A percentile compares a stretch with the other conserved stretches of the same genome.
Evolutionary conservation across 2,888 invertebrate species (phyloP).

Genomic region (Ophonus ardosiacus): DNA sequence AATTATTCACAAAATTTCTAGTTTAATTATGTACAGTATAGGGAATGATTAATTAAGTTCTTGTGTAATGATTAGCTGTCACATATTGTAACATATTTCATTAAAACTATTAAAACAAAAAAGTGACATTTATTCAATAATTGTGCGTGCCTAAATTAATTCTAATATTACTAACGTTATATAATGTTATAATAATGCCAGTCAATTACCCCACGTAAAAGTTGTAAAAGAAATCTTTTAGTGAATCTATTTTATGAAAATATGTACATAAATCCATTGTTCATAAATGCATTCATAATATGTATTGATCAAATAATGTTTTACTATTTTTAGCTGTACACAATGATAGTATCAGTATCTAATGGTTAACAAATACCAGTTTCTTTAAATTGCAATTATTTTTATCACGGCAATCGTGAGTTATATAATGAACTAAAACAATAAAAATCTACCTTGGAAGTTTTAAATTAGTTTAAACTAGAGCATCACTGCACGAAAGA

Average conservation of each 20-base stretch:
- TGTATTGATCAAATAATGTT: conserved; percentile 26
- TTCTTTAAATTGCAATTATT: conserved; percentile 16
- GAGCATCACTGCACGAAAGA: not conserved
- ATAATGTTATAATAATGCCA: too few relatives aligned
- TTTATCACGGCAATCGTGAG: conserved; percentile 10
- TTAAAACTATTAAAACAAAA: too few relatives aligned
- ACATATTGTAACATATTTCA: too few relatives aligned
- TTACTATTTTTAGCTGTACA: not conserved
- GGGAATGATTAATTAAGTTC: too few relatives aligned
- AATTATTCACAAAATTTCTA: too few relatives aligned
- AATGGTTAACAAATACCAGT: conserved; percentile 20
- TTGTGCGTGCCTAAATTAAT: too few relatives aligned
- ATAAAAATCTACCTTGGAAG: conserved; percentile 22
- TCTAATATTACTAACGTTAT: too few relatives aligned
- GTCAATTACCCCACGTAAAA: too few relatives aligned
- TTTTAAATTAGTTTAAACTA: conserved; percentile 2
- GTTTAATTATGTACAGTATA: too few relatives aligned
- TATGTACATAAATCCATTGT: not conserved
- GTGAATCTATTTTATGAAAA: not conserved
- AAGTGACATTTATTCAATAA: too few relatives aligned
- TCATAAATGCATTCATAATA: conserved; percentile 12
- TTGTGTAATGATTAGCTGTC: too few relatives aligned
- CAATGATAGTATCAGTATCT: not conserved
- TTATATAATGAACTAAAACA: conserved; percentile 6
- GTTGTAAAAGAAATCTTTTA: not conserved